Evolutionary conservation across 2,113 vertebrate species (phyloP), one percentile per base, ranked within the genome.

Genomic region (Paratilapia polleni): DNA sequence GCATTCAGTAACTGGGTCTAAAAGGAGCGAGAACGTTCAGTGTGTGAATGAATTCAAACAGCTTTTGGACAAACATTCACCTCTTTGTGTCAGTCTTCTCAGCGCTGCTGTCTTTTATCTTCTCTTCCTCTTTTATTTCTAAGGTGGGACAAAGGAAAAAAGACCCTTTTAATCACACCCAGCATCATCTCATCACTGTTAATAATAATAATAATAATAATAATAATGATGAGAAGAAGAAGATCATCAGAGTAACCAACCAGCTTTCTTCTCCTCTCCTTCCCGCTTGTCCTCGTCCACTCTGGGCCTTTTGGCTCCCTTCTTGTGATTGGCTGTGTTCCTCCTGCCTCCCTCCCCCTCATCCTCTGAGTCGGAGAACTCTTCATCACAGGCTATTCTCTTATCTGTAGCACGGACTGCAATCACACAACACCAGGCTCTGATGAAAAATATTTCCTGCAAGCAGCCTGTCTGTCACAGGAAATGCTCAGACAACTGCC

Each of bases 311-410:
- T 99, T 99, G 0, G 93, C 94, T 85, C 96, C 96, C 92, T 98
- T 98, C 94, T 98, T 98, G 92, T 97, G 96, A 94, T 96, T 97
- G 82, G 97, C 94, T 82, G 97, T 93, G 56, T 98, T 98, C 91
- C 97, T 96, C 58, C 97, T 95, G 19, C 97, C 97, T 57, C 97
- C 97, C 91, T 98, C 97, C 5, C 97, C 97, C 94, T 99, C 97
- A 24, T 98, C 98, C 88, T 99, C 97, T 31, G 97, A 98, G 92
- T 98, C 97, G 0, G 97, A 99, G 89, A 99, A 98, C 88, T 99
- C 98, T 80, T 98, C 97, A 56, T 98, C 97, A 52, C 98, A 98
- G 56, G 97, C 97, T 92, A 99, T 98, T 89, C 97, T 96, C 88
- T 98, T 98, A 82, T 98, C 98, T 61, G 97, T 98, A 7, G 97